Evolutionary conservation across 2,888 invertebrate species (phyloP).

Genomic region (Minunthozetes semirufus): DNA sequence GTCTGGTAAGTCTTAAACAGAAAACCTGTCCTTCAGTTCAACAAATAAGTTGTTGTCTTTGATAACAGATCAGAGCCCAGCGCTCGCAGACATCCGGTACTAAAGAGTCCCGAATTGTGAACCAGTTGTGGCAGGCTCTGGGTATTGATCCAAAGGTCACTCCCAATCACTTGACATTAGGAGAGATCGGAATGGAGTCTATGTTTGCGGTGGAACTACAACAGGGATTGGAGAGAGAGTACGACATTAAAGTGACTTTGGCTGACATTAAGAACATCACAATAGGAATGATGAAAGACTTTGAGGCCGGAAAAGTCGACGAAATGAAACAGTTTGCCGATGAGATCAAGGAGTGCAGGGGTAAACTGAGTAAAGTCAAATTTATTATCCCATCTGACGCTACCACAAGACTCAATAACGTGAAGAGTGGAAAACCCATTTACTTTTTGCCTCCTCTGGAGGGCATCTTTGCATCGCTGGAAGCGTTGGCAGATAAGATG

Average conservation of each 20-base stretch:
- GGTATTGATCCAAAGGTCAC: constrained; percentile 25
- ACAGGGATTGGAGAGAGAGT: constrained; percentile 2
- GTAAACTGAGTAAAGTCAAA: constrained; percentile 44
- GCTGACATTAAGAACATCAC: constrained; percentile 3
- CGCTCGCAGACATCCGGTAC: neutral
- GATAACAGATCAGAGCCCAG: neutral
- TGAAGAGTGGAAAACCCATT: constrained; percentile 45
- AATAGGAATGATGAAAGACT: constrained; percentile 14
- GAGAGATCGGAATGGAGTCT: constrained; percentile 96
- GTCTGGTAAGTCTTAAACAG: constrained; percentile 44
- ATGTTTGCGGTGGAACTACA: constrained; percentile 59
- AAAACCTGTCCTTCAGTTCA: too few relatives aligned
- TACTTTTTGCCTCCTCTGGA: constrained; percentile 76
- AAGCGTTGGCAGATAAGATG: constrained; percentile 65
- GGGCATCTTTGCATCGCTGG: constrained; percentile 67
- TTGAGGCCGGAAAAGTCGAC: neutral
- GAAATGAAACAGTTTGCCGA: neutral
- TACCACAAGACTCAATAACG: constrained; percentile 58
- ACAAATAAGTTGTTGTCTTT: neutral
- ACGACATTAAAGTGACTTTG: constrained; percentile 9
- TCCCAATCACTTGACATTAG: constrained; percentile 58
- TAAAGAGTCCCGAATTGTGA: neutral
- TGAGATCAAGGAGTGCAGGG: neutral
- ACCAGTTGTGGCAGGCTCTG: constrained; percentile 21
- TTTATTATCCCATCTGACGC: constrained; percentile 57